A percentile compares a stretch with the other conserved stretches of the same genome.
Conservation (phyloP, 1,140 invertebrate species). For the Melanaphis sacchari region DNA sequence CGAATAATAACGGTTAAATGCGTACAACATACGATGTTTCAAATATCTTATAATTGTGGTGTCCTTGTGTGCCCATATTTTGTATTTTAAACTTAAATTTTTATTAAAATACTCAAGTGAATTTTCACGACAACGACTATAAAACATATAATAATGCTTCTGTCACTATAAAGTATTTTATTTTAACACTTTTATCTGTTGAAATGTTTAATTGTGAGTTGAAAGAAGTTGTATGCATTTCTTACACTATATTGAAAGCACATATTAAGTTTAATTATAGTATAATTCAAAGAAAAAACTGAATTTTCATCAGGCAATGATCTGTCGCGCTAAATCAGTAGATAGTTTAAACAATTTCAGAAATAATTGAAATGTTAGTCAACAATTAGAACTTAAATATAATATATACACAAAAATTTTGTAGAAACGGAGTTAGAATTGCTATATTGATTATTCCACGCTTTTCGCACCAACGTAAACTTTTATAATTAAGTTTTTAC, state of each 20-base stretch:
- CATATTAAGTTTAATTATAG: conserved; percentile 1
- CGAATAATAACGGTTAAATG: not conserved
- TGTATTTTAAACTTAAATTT: not conserved
- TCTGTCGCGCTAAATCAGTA: not conserved
- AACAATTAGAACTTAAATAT: not conserved
- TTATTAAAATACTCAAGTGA: not conserved
- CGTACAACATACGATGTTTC: not conserved
- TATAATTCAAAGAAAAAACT: not conserved
- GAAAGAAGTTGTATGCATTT: not conserved
- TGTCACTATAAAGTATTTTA: not conserved
- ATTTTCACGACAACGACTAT: not conserved
- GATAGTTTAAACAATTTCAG: not conserved
- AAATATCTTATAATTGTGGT: not conserved
- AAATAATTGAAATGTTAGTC: not conserved
- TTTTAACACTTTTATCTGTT: not conserved
- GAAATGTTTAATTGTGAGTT: not conserved
- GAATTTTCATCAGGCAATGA: not conserved
- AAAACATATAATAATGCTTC: not conserved
- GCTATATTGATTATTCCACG: not conserved
- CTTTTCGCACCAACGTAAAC: not conserved
- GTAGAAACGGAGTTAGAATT: not conserved
- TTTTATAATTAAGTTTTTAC: not conserved
- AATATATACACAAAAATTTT: not conserved
- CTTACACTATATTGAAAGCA: not conserved
- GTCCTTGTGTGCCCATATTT: not conserved